Evolutionary conservation across 2,797 vertebrate species (phyloP).

Genomic region (Syngnathus rostellatus): DNA sequence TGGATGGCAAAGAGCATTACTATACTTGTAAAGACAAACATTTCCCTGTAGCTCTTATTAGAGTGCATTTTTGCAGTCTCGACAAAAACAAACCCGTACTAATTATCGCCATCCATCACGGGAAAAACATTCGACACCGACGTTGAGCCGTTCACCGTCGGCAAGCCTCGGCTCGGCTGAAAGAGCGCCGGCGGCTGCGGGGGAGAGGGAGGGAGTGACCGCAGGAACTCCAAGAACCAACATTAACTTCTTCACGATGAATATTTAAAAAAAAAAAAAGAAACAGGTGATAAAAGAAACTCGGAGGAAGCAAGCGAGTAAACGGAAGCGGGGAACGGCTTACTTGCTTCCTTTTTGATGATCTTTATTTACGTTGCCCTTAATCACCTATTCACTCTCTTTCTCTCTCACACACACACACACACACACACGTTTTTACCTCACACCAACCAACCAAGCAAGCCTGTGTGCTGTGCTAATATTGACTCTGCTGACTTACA

Average conservation of each 20-base stretch:
- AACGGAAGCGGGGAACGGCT: slow-evolving; percentile 52
- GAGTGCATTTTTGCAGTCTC: neutral
- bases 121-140: neutral
- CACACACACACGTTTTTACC: slow-evolving; percentile 49
- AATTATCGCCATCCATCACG: neutral
- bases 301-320: slow-evolving; percentile 46
- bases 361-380: slow-evolving; percentile 61
- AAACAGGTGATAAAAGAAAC: slow-evolving; percentile 45
- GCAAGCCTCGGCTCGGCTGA: neutral
- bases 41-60: neutral
- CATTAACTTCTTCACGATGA: neutral
- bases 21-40: neutral
- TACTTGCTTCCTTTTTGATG: slow-evolving; percentile 60
- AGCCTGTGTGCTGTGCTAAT: slow-evolving; percentile 91
- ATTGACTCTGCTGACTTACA: slow-evolving; percentile 88
- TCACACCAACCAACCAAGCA: slow-evolving; percentile 70
- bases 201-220: too few species aligned
- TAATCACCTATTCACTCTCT: slow-evolving; percentile 47
- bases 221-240: neutral
- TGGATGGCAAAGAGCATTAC: neutral
- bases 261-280: slow-evolving; percentile 37
- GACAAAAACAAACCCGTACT: neutral
- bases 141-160: neutral
- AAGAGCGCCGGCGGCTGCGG: neutral
- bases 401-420: slow-evolving; percentile 23